phyloP scores from a whole-genome alignment of 2,797 vertebrate genomes.

The Anguilla pacifica region DNA sequence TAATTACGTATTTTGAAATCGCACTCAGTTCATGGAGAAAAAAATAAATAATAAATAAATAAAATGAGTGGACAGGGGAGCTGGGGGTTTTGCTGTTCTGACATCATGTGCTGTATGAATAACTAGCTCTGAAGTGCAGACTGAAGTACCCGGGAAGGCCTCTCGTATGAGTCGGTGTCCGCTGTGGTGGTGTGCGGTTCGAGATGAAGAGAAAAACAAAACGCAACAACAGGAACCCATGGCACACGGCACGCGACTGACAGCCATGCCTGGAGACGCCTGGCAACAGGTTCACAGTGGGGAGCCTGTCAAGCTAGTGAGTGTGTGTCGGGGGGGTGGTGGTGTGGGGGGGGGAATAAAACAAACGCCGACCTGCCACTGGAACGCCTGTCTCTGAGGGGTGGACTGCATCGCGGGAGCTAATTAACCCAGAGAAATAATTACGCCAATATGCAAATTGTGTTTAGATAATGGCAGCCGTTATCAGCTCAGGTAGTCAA shows the following conservation, averaged over 20 bases:
- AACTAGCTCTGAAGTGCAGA: background rate
- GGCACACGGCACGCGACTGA: background rate
- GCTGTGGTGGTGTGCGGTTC: background rate
- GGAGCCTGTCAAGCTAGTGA: conserved; percentile 31
- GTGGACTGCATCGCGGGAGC: conserved; percentile 75
- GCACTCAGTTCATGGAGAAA: background rate
- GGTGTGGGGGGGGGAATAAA: background rate
- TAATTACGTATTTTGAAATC: background rate
- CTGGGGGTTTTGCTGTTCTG: background rate
- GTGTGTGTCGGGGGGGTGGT: background rate
- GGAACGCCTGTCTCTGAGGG: conserved; percentile 78
- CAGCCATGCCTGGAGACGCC: background rate
- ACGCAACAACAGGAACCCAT: background rate
- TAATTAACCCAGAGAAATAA: conserved; percentile 86
- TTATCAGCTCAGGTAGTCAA: conserved; percentile 79
- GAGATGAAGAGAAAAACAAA: background rate
- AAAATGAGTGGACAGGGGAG: background rate
- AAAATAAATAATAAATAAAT: background rate
- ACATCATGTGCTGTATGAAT: background rate
- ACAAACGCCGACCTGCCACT: conserved; percentile 77
- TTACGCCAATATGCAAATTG: conserved; percentile 83
- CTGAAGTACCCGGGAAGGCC: background rate
- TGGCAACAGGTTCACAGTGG: conserved; percentile 63
- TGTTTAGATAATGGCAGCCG: conserved; percentile 80
- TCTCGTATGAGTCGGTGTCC: background rate